Conservation (phyloP, 2,888 invertebrate genomes). For the Prosapia bicincta region DNA sequence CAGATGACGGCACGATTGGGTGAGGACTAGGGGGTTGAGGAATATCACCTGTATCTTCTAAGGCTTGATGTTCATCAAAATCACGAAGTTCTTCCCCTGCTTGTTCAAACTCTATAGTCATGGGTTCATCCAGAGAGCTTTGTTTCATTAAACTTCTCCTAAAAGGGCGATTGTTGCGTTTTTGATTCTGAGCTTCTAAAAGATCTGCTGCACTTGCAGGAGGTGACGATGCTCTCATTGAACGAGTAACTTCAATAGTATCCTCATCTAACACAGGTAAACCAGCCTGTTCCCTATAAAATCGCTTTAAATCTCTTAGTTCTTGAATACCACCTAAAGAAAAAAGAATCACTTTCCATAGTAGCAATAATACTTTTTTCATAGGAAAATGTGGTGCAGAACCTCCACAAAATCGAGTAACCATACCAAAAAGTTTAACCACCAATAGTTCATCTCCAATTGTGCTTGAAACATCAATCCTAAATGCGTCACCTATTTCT, state of each 20-base stretch:
- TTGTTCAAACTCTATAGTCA: conserved; percentile 44
- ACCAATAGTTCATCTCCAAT: conserved; percentile 79
- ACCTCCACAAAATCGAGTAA: conserved; percentile 94
- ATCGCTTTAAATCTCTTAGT: conserved; percentile 70
- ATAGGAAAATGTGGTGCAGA: conserved; percentile 97
- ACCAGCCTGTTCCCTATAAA: conserved; percentile 45
- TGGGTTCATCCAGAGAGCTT: conserved; percentile 79
- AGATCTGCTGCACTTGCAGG: conserved; percentile 90
- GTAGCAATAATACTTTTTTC: conserved; percentile 90
- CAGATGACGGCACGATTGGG: conserved; percentile 49
- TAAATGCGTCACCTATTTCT: conserved; percentile 56
- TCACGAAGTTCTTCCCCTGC: conserved; percentile 54
- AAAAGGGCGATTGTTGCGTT: conserved; percentile 66
- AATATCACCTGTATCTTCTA: conserved; percentile 43
- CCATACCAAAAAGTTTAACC: conserved; percentile 91
- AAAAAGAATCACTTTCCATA: conserved; percentile 94
- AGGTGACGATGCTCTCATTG: conserved; percentile 93
- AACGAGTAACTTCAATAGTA: conserved; percentile 88
- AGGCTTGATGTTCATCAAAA: conserved; percentile 52
- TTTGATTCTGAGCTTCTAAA: conserved; percentile 67
- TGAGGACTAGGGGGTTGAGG: conserved; percentile 53
- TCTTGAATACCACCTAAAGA: conserved; percentile 89
- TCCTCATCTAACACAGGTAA: conserved; percentile 84
- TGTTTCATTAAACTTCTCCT: conserved; percentile 85
- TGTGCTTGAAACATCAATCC: conserved; percentile 52